These are phyloP conservation scores for Amazona guildingii DNA, from an alignment of 2,113 vertebrate genomes.

Conservation along the genomic window DNA sequence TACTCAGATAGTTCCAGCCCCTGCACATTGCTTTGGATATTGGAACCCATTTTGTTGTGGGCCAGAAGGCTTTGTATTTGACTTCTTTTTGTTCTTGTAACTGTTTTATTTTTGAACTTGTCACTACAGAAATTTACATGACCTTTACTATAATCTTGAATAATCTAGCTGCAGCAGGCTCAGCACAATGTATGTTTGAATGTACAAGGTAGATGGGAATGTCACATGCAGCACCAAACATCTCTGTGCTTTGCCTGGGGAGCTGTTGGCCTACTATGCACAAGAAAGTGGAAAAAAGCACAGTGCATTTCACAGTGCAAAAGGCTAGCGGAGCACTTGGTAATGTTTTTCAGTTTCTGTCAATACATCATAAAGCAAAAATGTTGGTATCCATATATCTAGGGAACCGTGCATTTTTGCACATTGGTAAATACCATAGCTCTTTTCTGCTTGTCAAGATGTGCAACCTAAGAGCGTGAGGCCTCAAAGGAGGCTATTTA, in stretches of 20 bases:
- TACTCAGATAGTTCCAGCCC: neutral
- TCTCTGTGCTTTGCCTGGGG: neutral
- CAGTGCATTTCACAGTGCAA: neutral
- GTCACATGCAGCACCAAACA: neutral
- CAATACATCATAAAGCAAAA: neutral
- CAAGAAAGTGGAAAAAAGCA: neutral
- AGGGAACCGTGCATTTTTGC: neutral
- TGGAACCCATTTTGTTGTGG: neutral
- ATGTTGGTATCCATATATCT: neutral
- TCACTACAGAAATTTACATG: neutral
- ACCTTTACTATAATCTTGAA: neutral
- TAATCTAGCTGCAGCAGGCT: neutral
- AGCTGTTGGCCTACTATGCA: neutral
- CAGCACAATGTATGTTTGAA: neutral
- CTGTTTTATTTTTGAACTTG: neutral
- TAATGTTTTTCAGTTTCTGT: neutral
- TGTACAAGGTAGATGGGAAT: neutral
- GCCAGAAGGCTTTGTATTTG: neutral
- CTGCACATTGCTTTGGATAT: neutral
- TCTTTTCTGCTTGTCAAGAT: slow-evolving; percentile 6
- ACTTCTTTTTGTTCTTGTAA: neutral
- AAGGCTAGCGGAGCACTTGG: neutral
- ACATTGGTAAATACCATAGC: neutral
- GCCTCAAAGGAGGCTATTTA: neutral
- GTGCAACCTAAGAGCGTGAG: fast-evolving